Percentiles rank a stretch among this genome's conserved stretches.
Conservation (phyloP, 2,888 invertebrate species). For the Pomacea canaliculata region DNA sequence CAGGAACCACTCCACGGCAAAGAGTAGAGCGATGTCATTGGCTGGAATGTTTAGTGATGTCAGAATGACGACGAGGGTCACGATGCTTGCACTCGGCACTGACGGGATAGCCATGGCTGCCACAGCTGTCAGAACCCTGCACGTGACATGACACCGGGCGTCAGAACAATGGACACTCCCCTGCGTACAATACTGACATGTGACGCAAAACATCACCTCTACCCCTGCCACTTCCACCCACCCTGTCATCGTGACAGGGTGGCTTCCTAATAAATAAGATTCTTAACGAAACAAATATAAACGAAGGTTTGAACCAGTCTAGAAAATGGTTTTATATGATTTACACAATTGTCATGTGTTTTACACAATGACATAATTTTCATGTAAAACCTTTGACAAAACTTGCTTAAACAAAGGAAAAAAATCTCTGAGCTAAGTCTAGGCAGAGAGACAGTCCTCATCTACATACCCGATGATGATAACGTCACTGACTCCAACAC, state of each 20-base stretch:
- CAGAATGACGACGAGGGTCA: constrained; percentile 58
- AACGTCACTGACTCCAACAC: constrained; percentile 37
- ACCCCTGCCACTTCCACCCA: background rate
- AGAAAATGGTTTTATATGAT: too few relatives aligned
- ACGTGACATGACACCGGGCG: background rate
- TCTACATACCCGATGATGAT: constrained; percentile 47
- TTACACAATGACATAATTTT: too few relatives aligned
- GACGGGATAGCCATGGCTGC: constrained; percentile 59
- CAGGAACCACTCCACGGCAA: constrained; percentile 64
- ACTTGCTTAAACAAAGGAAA: too few relatives aligned
- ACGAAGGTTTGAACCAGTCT: too few relatives aligned
- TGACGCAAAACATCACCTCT: background rate
- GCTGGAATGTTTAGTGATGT: constrained; percentile 55
- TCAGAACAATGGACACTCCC: constrained; percentile 1
- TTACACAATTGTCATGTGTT: too few relatives aligned
- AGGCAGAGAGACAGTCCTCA: too few relatives aligned
- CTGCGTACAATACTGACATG: background rate
- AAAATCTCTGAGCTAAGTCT: too few relatives aligned
- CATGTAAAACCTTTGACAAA: too few relatives aligned
- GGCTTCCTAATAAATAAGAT: too few relatives aligned
- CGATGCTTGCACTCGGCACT: constrained; percentile 62
- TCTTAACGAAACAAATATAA: too few relatives aligned
- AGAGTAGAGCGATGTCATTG: constrained; percentile 54
- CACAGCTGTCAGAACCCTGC: constrained; percentile 54
- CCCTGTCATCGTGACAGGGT: background rate